These are phyloP conservation scores for Caenorhabditis latens DNA, from an alignment of 1,140 invertebrate species.

Conservation along the genomic window DNA sequence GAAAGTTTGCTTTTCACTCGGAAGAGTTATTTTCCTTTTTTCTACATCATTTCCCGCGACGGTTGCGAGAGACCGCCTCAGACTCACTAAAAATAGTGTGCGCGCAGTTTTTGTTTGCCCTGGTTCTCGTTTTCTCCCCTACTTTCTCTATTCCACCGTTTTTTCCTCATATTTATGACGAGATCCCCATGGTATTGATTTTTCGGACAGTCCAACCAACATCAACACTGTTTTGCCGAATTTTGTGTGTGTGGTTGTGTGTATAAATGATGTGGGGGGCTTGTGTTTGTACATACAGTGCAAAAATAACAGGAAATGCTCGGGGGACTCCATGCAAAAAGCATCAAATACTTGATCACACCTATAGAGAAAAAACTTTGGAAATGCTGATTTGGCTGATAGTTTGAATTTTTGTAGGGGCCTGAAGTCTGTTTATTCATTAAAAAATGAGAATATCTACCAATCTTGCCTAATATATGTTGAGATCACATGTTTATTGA, in stretches of 20 bases:
- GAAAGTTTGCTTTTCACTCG: constrained; percentile 37
- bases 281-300: constrained; percentile 32
- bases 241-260: constrained; percentile 11
- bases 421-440: neutral
- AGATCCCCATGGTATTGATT: constrained; percentile 38
- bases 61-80: neutral
- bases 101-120: constrained; percentile 39
- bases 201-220: constrained; percentile 33
- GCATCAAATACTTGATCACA: constrained; percentile 44
- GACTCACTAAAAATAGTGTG: constrained; percentile 51
- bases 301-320: constrained; percentile 51
- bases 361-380: neutral
- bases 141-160: constrained; percentile 24
- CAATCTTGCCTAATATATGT: too few relatives aligned
- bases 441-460: neutral
- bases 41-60: constrained; percentile 28
- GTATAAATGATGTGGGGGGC: constrained; percentile 12
- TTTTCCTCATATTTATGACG: constrained; percentile 42
- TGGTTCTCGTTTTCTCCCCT: constrained; percentile 35
- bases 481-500: too few relatives aligned
- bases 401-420: neutral
- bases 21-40: constrained; percentile 34
- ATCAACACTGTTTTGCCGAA: constrained; percentile 12
- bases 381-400: too few relatives aligned
- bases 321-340: neutral